phyloP scores from a whole-genome alignment of 2,888 invertebrate species.

The Eupithecia abbreviata region DNA sequence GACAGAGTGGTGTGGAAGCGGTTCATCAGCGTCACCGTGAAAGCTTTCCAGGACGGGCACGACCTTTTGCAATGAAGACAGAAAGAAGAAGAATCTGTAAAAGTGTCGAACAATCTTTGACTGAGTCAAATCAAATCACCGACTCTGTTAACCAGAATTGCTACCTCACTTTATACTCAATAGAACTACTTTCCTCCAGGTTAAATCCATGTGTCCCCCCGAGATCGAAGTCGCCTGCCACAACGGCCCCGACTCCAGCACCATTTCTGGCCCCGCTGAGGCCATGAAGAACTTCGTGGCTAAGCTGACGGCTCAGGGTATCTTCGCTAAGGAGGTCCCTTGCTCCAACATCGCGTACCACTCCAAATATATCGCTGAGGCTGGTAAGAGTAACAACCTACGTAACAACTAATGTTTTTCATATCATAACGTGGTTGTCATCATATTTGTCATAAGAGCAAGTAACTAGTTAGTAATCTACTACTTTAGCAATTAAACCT shows the following conservation, averaged over 20 bases:
- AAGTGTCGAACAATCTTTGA: too few species aligned
- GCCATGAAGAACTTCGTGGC: slow-evolving; percentile 86
- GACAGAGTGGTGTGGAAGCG: too few species aligned
- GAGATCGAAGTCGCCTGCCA: slow-evolving; percentile 94
- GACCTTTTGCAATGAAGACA: too few species aligned
- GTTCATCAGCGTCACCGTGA: too few species aligned
- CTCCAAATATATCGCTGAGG: slow-evolving; percentile 90
- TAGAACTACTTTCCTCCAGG: slow-evolving; percentile 52
- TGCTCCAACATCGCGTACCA: slow-evolving; percentile 96
- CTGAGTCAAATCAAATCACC: too few species aligned
- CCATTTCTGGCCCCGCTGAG: slow-evolving; percentile 94
- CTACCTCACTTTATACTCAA: neutral
- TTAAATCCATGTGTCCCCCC: slow-evolving; percentile 87
- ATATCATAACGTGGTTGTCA: too few species aligned
- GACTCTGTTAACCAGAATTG: neutral
- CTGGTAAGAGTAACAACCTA: slow-evolving; percentile 76
- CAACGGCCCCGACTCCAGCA: slow-evolving; percentile 93
- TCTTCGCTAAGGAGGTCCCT: slow-evolving; percentile 92
- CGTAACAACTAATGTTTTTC: too few species aligned
- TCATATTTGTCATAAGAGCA: too few species aligned
- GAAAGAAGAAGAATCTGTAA: too few species aligned
- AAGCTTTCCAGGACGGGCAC: too few species aligned
- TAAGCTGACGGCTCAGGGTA: slow-evolving; percentile 86
- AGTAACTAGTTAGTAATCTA: too few species aligned
- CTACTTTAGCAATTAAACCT: too few species aligned